Conservation (phyloP, 1,140 invertebrate species). For the Sinonovacula constricta region DNA sequence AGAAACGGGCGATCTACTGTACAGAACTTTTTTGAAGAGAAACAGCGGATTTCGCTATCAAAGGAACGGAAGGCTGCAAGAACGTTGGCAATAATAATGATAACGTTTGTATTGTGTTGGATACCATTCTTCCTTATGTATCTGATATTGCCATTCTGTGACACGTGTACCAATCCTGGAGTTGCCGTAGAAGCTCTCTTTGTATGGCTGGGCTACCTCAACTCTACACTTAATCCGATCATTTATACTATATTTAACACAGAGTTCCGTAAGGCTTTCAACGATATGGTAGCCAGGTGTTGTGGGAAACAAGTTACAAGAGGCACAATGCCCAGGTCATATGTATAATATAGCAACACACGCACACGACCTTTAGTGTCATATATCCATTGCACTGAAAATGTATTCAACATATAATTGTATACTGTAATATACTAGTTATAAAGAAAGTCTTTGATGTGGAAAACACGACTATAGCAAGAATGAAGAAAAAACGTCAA, state of each 20-base stretch:
- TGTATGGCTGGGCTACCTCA: slow-evolving; percentile 79
- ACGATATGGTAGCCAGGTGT: slow-evolving; percentile 20
- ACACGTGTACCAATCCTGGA: slow-evolving; percentile 78
- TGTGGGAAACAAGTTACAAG: slow-evolving; percentile 15
- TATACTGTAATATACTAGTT: too few relatives aligned
- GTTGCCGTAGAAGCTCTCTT: slow-evolving; percentile 61
- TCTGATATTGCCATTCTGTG: slow-evolving; percentile 87
- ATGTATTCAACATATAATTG: too few relatives aligned
- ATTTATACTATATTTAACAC: slow-evolving; percentile 85
- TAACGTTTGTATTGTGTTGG: slow-evolving; percentile 97
- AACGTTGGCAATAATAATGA: slow-evolving; percentile 95
- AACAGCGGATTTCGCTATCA: slow-evolving; percentile 94
- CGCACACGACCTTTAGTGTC: too few relatives aligned
- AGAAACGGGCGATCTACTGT: slow-evolving; percentile 21
- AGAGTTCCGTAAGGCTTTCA: slow-evolving; percentile 79
- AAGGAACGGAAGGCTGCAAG: slow-evolving; percentile 95
- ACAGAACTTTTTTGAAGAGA: slow-evolving; percentile 87
- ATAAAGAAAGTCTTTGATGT: too few relatives aligned
- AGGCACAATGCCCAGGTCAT: slow-evolving; percentile 12
- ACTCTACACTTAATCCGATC: slow-evolving; percentile 78
- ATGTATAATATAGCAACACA: slow-evolving; percentile 20
- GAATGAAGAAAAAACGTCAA: too few relatives aligned
- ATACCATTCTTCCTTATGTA: slow-evolving; percentile 96
- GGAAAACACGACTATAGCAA: too few relatives aligned
- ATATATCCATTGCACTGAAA: too few relatives aligned